Evolutionary conservation across 2,888 invertebrate genomes (phyloP).

Genomic region (Melitaea athalia): DNA sequence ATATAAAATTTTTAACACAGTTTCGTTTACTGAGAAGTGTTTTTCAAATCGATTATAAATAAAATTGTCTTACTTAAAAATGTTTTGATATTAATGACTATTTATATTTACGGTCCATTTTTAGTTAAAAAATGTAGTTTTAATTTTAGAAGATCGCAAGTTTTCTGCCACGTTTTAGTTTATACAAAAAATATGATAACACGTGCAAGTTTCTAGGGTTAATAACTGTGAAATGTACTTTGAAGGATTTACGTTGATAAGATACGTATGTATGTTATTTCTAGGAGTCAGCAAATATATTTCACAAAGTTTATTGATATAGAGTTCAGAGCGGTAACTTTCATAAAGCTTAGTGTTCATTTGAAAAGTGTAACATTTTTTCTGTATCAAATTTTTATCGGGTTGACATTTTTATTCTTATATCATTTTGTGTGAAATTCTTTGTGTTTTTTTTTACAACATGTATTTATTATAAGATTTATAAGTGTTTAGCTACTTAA

Average conservation of each 20-base stretch:
- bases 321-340: neutral
- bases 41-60: too few species aligned
- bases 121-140: too few species aligned
- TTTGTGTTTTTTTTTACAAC: too few species aligned
- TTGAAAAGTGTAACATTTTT: neutral
- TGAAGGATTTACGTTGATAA: conserved; percentile 11
- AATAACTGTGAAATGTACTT: conserved; percentile 2
- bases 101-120: too few species aligned
- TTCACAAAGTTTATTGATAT: conserved; percentile 9
- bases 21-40: too few species aligned
- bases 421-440: too few species aligned
- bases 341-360: neutral
- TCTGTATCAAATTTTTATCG: neutral
- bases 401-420: too few species aligned
- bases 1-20: too few species aligned
- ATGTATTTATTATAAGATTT: too few species aligned
- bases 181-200: neutral
- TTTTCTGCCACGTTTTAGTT: neutral
- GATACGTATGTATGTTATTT: neutral
- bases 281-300: conserved; percentile 7
- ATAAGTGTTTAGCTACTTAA: too few species aligned
- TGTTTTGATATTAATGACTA: too few species aligned
- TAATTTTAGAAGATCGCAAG: neutral
- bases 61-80: too few species aligned
- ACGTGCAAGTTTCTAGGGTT: conserved; percentile 1